Evolutionary conservation across 2,888 invertebrate species (phyloP), one percentile per base, ranked within the genome.

Genomic region (Ctena decussata): DNA sequence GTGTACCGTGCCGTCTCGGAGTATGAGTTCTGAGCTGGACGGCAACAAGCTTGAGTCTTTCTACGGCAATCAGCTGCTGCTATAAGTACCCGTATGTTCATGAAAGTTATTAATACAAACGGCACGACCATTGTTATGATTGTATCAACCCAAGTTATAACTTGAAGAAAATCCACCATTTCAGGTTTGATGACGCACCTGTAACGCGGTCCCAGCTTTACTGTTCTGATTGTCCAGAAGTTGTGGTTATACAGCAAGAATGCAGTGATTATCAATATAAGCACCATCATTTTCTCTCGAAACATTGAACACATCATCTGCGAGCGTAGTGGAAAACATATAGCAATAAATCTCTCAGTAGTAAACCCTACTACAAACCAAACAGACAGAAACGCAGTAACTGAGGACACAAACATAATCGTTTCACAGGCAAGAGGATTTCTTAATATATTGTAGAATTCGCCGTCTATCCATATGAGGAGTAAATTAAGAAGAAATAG

Each of bases 291-390:
- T 69, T 91, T 92, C 57, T 93, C 93, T 24, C 92, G 83, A 11
- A 81, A 80, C 32, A 85, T 87, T 3, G 91, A 91, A 70, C 93
- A 93, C 21, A 93, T 74, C 44, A 88, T 72, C 0, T 84, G 85
- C 11, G 91, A 84, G 12, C 96, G 97, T 75, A 98, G 95, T 0
- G 98, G 98, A 95, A 98, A 97, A 89, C 97, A 96, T 0, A 98
- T 98, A 0, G 98, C 98, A 3, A 98, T 97, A 94, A 97, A 98
- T 21, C 98, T 96, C 94, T 98, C 98, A 0, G 97, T 97, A 0
- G 98, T 98, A 94, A 98, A 98, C 0, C 98, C 97, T 5, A 98
- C 97, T 24, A 98, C 98, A 85, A 98, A 97, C 98, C 98, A 98
- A 0, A 98, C 97, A 91, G 98, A 98, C 82, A 97, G 96, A 94